These are phyloP conservation scores for Drosophila santomea DNA, from an alignment of 1,140 invertebrate species.

Conservation along the genomic window DNA sequence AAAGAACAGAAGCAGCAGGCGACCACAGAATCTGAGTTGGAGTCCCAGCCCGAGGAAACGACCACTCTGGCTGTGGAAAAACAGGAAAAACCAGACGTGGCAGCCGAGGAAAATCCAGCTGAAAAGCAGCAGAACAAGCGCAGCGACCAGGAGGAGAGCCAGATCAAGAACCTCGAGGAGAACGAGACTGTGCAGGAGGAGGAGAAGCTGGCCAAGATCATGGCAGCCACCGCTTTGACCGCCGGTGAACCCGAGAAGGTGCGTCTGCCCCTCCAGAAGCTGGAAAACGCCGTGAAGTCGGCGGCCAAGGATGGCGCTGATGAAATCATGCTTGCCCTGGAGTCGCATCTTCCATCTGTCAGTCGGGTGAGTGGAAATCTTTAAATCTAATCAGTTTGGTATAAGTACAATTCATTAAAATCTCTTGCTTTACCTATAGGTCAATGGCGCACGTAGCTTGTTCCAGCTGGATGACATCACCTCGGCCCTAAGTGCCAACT, in stretches of 20 bases:
- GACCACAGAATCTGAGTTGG: constrained; percentile 43
- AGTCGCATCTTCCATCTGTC: constrained; percentile 85
- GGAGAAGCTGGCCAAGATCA: constrained; percentile 71
- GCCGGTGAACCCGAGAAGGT: constrained; percentile 80
- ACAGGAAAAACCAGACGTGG: constrained; percentile 74
- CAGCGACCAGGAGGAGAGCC: constrained; percentile 56
- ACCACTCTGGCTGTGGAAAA: constrained; percentile 65
- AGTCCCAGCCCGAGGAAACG: constrained; percentile 35
- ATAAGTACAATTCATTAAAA: too few species aligned
- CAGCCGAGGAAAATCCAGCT: constrained; percentile 58
- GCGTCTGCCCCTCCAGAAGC: constrained; percentile 85
- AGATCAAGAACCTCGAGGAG: constrained; percentile 72
- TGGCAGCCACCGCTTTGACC: constrained; percentile 45
- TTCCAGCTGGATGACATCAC: constrained; percentile 80
- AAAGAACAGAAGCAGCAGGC: constrained; percentile 40
- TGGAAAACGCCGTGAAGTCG: constrained; percentile 85
- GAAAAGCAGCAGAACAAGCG: constrained; percentile 73
- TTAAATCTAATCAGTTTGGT: not conserved
- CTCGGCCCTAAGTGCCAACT: constrained; percentile 80
- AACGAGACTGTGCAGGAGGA: constrained; percentile 84
- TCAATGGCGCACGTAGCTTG: constrained; percentile 64
- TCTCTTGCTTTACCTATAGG: constrained; percentile 14
- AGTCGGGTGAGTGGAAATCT: constrained; percentile 52
- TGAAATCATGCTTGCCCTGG: constrained; percentile 87
- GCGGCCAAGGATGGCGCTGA: constrained; percentile 85